Evolutionary conservation across 2,797 vertebrate genomes (phyloP).

Genomic region (Alca torda): DNA sequence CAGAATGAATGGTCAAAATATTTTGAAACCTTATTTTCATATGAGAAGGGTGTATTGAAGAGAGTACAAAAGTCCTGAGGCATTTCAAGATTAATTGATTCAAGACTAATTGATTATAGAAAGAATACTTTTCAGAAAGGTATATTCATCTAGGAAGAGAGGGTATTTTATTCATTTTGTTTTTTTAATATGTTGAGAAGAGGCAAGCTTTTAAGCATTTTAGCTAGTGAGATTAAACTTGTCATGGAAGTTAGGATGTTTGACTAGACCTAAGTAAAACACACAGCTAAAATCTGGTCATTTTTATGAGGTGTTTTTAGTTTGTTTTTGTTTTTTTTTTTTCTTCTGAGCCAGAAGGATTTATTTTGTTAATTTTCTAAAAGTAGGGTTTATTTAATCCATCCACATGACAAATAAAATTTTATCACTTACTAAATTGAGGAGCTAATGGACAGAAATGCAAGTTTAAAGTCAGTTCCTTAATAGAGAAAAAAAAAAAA

Average conservation of each 20-base stretch:
- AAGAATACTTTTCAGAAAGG: background rate
- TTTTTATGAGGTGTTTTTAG: background rate
- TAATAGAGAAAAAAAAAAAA: background rate
- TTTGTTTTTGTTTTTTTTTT: background rate
- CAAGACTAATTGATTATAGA: background rate
- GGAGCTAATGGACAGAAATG: background rate
- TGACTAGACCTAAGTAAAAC: background rate
- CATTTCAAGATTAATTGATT: background rate
- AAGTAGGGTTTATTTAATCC: background rate
- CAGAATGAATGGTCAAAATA: background rate
- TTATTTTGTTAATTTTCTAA: background rate
- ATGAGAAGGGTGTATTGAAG: background rate
- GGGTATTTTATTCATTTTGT: background rate
- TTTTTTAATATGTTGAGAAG: background rate
- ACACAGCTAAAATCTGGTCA: background rate
- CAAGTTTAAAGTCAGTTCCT: background rate
- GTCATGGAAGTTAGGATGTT: background rate
- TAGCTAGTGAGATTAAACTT: background rate
- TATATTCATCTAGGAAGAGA: background rate
- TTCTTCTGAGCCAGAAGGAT: background rate
- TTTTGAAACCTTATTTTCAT: background rate
- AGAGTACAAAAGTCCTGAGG: background rate
- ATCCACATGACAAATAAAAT: background rate
- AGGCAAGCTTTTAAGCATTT: background rate
- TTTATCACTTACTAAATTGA: background rate